phyloP scores from a whole-genome alignment of 2,113 vertebrate species.

The Harpagus bidentatus region DNA sequence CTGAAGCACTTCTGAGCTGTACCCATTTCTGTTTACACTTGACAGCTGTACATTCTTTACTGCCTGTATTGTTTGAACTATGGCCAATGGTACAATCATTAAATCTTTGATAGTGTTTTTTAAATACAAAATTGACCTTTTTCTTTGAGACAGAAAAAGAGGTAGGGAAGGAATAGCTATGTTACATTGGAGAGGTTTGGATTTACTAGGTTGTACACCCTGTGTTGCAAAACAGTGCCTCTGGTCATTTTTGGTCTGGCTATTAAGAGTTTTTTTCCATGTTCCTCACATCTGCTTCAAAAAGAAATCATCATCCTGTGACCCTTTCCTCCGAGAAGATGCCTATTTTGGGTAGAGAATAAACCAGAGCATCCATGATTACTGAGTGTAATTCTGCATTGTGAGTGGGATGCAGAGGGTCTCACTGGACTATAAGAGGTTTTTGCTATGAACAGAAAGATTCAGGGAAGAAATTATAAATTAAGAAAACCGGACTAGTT shows the following conservation, averaged over 20 bases:
- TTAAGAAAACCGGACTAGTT: neutral
- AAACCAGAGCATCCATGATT: constrained; percentile 2
- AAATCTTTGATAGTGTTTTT: constrained; percentile 55
- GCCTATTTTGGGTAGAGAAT: neutral
- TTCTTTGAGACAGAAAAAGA: neutral
- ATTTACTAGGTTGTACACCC: neutral
- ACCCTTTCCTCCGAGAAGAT: neutral
- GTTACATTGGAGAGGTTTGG: neutral
- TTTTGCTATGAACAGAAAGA: neutral
- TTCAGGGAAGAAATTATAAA: neutral
- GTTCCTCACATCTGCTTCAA: constrained; percentile 24
- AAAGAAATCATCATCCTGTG: neutral
- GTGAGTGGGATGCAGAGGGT: neutral
- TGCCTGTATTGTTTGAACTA: constrained; percentile 69
- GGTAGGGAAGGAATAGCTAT: neutral
- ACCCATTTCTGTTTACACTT: constrained; percentile 48
- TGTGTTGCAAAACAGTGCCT: neutral
- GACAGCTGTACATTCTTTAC: constrained; percentile 73
- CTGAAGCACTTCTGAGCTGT: constrained; percentile 65
- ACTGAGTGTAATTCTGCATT: neutral
- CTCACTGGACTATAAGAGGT: neutral
- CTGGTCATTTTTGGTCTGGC: constrained; percentile 9
- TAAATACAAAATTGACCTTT: constrained; percentile 3
- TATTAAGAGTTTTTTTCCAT: neutral
- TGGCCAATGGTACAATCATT: constrained; percentile 48